phyloP scores from a whole-genome alignment of 2,888 invertebrate species.

The Drosophila bunnanda region DNA sequence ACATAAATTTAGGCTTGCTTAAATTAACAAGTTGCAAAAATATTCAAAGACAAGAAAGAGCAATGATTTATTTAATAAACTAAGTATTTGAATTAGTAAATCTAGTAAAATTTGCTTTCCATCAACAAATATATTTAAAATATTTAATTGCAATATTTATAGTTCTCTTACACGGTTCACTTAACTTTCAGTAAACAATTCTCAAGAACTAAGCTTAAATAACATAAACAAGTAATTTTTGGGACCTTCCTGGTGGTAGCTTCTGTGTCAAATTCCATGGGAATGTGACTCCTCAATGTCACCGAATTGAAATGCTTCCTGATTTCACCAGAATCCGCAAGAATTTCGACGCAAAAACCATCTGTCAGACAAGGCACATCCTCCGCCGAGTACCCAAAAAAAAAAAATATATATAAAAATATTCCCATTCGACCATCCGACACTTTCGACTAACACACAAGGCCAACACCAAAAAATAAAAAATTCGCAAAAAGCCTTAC shows the following conservation, averaged over 20 bases:
- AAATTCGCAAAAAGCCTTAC: constrained; percentile 27
- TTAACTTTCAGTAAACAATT: constrained; percentile 7
- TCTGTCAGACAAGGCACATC: constrained; percentile 27
- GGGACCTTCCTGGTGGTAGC: not conserved
- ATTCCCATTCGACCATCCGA: constrained; percentile 35
- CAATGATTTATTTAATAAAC: too few species aligned
- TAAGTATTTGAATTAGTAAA: too few species aligned
- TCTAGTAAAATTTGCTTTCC: too few species aligned
- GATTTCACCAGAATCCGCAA: constrained; percentile 29
- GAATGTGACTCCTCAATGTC: constrained; percentile 33
- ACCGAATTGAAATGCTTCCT: constrained; percentile 22
- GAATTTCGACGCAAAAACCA: constrained; percentile 29
- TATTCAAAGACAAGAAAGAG: not conserved
- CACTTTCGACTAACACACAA: constrained; percentile 37
- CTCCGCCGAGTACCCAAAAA: constrained; percentile 5
- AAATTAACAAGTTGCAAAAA: not conserved
- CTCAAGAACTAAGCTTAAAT: not conserved
- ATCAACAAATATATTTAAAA: not conserved
- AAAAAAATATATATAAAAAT: too few species aligned
- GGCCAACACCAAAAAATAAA: constrained; percentile 18
- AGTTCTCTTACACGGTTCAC: not conserved
- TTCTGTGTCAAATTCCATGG: constrained; percentile 22
- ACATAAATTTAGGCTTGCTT: too few species aligned
- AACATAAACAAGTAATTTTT: not conserved
- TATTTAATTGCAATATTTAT: constrained; percentile 5